Evolutionary conservation across 2,888 invertebrate species (phyloP).

Genomic region (Drosophila vallismaia): DNA sequence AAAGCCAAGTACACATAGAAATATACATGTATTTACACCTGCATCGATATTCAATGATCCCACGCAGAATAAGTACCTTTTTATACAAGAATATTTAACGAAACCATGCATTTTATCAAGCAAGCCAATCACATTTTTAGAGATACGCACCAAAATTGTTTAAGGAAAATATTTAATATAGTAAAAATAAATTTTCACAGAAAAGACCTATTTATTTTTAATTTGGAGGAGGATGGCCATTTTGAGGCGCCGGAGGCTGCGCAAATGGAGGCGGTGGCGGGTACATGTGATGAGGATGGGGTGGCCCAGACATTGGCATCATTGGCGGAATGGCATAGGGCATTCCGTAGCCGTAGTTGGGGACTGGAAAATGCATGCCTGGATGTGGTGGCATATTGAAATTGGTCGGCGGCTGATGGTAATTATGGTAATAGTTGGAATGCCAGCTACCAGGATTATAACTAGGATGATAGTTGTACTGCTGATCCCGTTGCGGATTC

Average conservation of each 20-base stretch:
- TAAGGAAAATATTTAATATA: conserved; percentile 34
- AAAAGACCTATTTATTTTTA: background rate
- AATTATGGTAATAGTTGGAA: conserved; percentile 78
- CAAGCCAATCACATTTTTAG: conserved; percentile 39
- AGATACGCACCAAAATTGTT: conserved; percentile 41
- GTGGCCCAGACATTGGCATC: conserved; percentile 32
- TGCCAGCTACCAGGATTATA: conserved; percentile 81
- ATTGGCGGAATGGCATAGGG: conserved; percentile 49
- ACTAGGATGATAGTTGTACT: conserved; percentile 70
- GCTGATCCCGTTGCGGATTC: conserved; percentile 40
- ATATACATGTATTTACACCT: conserved; percentile 38
- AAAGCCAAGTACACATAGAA: conserved; percentile 26
- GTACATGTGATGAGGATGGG: conserved; percentile 18
- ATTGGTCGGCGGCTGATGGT: conserved; percentile 59
- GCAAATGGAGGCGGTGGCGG: conserved; percentile 6
- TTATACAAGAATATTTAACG: conserved; percentile 57
- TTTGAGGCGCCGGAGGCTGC: conserved; percentile 11
- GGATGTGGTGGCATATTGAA: conserved; percentile 57
- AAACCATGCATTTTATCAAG: conserved; percentile 52
- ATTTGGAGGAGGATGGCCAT: conserved; percentile 6
- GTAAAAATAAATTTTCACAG: conserved; percentile 19
- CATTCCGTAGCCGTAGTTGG: conserved; percentile 61
- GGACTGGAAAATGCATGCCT: conserved; percentile 56
- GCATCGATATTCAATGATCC: conserved; percentile 55
- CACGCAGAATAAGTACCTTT: conserved; percentile 72